These are phyloP conservation scores for Brachylomia viminalis DNA, from an alignment of 2,888 invertebrate species.

Conservation along the genomic window DNA sequence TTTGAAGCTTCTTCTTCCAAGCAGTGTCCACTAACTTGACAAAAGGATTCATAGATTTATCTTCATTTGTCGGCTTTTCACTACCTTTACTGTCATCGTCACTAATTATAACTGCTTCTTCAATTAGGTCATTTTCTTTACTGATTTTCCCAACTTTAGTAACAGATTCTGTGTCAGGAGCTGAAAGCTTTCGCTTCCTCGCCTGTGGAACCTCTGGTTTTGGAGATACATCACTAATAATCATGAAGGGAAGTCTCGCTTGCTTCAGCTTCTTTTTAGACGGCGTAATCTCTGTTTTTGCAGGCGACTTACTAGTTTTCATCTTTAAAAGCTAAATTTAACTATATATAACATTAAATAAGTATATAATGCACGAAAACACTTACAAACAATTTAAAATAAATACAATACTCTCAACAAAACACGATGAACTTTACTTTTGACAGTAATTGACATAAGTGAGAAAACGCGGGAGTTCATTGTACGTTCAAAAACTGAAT, in stretches of 20 bases:
- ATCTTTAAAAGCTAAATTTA: constrained; percentile 71
- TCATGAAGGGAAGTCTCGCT: constrained; percentile 91
- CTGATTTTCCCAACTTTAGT: constrained; percentile 84
- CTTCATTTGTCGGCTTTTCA: constrained; percentile 65
- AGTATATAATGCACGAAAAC: constrained; percentile 33
- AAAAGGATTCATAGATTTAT: constrained; percentile 81
- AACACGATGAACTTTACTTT: constrained; percentile 73
- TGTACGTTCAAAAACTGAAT: constrained; percentile 52
- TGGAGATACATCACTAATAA: constrained; percentile 85
- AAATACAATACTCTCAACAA: constrained; percentile 69
- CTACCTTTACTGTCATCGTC: constrained; percentile 83
- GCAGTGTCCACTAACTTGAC: constrained; percentile 85
- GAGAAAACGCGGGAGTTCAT: constrained; percentile 83
- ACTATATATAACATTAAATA: constrained; percentile 61
- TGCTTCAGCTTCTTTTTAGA: constrained; percentile 91
- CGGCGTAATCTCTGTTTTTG: constrained; percentile 82
- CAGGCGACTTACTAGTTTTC: constrained; percentile 84
- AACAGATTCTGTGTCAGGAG: constrained; percentile 77
- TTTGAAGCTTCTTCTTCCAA: constrained; percentile 84
- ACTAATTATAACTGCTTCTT: constrained; percentile 81
- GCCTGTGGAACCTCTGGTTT: constrained; percentile 76
- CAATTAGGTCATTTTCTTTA: constrained; percentile 81
- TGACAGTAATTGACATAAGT: constrained; percentile 72
- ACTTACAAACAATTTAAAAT: constrained; percentile 54
- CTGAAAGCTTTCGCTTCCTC: constrained; percentile 87